Percentiles rank a stretch among this genome's conserved stretches.
These are phyloP conservation scores for Melanotus villosus DNA, from an alignment of 2,888 invertebrate genomes.

Conservation along the genomic window DNA sequence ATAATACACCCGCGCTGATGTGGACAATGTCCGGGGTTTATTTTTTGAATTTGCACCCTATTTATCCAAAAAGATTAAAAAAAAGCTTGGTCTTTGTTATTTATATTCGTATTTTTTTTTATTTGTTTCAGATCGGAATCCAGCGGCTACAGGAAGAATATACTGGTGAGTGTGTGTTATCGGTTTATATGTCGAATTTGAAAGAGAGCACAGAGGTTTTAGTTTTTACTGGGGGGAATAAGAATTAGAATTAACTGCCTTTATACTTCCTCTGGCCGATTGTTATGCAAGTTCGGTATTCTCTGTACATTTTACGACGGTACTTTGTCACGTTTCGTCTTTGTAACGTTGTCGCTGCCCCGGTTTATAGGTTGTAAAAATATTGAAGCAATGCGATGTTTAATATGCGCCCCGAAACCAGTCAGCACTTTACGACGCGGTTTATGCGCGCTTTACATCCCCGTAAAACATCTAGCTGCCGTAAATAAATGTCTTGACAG, in stretches of 20 bases:
- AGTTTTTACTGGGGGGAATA: too few species aligned
- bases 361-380: slow-evolving; percentile 62
- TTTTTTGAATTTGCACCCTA: not conserved
- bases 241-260: slow-evolving; percentile 27
- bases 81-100: too few species aligned
- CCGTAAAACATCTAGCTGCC: slow-evolving; percentile 59
- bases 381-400: slow-evolving; percentile 59
- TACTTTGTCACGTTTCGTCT: slow-evolving; percentile 58
- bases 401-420: slow-evolving; percentile 62
- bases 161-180: not conserved
- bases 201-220: too few species aligned
- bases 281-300: slow-evolving; percentile 45
- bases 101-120: too few species aligned
- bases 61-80: not conserved
- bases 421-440: slow-evolving; percentile 56
- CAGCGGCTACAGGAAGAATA: not conserved
- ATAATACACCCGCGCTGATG: slow-evolving; percentile 3
- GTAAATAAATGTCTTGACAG: slow-evolving; percentile 59
- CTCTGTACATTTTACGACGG: slow-evolving; percentile 48
- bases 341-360: slow-evolving; percentile 50
- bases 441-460: slow-evolving; percentile 59
- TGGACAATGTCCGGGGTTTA: slow-evolving; percentile 24
- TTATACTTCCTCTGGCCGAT: slow-evolving; percentile 34
- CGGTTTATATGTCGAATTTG: not conserved
- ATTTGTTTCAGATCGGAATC: too few species aligned